phyloP scores from a whole-genome alignment of 2,797 vertebrate species.

The Coregonus ussuriensis region DNA sequence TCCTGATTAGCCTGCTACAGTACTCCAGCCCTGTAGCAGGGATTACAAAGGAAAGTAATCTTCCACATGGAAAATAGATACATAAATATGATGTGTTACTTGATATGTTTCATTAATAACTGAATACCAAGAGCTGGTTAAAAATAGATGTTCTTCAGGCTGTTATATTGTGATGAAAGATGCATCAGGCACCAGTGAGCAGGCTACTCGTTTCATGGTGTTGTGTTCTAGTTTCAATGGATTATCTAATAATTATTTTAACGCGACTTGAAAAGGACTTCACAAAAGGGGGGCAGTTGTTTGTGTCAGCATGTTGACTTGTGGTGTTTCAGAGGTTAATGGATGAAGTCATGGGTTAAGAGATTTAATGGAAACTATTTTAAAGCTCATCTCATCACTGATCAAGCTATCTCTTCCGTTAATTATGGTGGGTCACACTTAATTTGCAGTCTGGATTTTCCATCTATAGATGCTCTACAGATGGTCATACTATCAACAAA shows the following conservation, averaged over 20 bases:
- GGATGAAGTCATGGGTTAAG: neutral
- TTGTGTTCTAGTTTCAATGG: conserved; percentile 9
- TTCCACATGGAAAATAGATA: conserved; percentile 30
- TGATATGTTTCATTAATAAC: conserved; percentile 48
- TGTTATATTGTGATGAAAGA: neutral
- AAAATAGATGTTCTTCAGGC: neutral
- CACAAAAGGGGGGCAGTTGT: neutral
- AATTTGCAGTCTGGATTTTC: neutral
- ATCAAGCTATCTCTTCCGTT: neutral
- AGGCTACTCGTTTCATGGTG: neutral
- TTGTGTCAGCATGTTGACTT: conserved; percentile 6
- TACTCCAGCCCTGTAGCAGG: conserved; percentile 27
- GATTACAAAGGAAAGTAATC: conserved; percentile 39
- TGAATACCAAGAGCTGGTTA: conserved; percentile 31
- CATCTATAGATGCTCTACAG: conserved; percentile 22
- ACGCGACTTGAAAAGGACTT: conserved; percentile 8
- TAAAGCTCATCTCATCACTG: neutral
- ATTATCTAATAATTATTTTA: neutral
- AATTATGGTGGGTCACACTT: neutral
- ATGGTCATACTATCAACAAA: neutral
- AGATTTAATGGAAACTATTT: neutral
- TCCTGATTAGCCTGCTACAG: conserved; percentile 30
- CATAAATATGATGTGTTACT: conserved; percentile 24
- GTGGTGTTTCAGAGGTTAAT: conserved; percentile 26
- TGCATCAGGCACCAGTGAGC: neutral